Evolutionary conservation across 1,140 invertebrate genomes (phyloP).

Genomic region (Euglossa dilemma): DNA sequence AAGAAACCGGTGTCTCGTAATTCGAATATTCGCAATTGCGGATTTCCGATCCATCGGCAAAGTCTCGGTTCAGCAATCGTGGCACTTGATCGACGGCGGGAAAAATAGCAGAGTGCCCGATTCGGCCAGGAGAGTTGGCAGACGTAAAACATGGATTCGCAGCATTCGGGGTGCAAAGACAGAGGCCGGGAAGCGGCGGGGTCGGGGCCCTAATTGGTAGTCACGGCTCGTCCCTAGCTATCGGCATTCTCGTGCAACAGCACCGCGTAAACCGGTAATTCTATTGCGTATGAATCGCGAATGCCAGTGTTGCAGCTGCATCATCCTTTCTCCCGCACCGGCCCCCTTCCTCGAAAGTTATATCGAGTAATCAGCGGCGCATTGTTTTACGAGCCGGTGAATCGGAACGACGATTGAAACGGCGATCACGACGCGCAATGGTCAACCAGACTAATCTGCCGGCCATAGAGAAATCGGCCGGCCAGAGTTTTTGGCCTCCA

Average conservation of each 20-base stretch:
- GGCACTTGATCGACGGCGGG: too few relatives aligned
- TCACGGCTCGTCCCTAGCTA: conserved; percentile 40
- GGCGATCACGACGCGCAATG: conserved; percentile 58
- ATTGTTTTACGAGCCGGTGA: conserved; percentile 81
- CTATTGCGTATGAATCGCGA: conserved; percentile 69
- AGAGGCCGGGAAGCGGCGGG: not conserved
- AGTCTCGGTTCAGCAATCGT: too few relatives aligned
- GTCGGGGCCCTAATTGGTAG: conserved; percentile 34
- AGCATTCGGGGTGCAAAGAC: not conserved
- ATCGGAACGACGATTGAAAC: conserved; percentile 76
- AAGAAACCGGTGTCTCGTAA: too few relatives aligned
- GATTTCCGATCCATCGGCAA: too few relatives aligned
- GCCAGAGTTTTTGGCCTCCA: conserved; percentile 44
- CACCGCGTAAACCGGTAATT: conserved; percentile 67
- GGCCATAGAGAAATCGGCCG: conserved; percentile 27
- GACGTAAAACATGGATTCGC: too few relatives aligned
- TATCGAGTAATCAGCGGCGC: conserved; percentile 80
- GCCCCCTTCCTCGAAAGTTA: conserved; percentile 60
- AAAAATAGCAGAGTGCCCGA: too few relatives aligned
- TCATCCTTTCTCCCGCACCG: conserved; percentile 22
- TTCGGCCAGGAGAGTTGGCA: too few relatives aligned
- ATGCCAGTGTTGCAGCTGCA: conserved; percentile 59
- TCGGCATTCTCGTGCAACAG: conserved; percentile 57
- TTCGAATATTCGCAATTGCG: too few relatives aligned
- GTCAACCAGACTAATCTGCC: conserved; percentile 55